Evolutionary conservation across 2,113 vertebrate species (phyloP), one percentile per base, ranked within the genome.

Genomic region (Neopipo cinnamomea): DNA sequence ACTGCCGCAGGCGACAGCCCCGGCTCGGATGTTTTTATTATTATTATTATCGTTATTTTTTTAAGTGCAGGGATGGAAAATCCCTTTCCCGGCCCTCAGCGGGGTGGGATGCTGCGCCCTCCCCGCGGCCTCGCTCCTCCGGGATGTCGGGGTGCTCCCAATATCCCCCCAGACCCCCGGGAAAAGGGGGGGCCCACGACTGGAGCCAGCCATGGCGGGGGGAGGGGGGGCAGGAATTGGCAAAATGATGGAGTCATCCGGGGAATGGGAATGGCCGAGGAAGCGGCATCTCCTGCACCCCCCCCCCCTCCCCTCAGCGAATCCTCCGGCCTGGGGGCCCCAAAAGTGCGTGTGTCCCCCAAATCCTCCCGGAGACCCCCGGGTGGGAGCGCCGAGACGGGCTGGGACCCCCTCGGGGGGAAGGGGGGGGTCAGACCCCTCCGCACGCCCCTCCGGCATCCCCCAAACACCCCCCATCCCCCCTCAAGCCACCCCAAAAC

Each of bases 191-290:
- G 42, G 22, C 11, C 16, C 23, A 15, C 2, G 33, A 12, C 17
- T 31, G 62, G 73, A 70, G 22, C 5, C 35, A 59, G 33, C 3
- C 14, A 5, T 3, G 44, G 71, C 8, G 2, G 19, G 55, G 12
- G 15, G 35, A 14, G 61, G 52, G 7, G 14, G 41, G 35, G 59
- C 53, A 59, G 49, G 84, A 89, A 93, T 68, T 81, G 74, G 39
- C 75, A 89, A 39, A 81, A 95, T 88, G 94, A 93, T 81, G 88
- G 91, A 93, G 84, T 88, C 94, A 95, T 95, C 88, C 91, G 94
- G 94, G 94, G 88, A 95, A 93, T 77, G 71, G 39, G 71, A 83
- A 87, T 59, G 85, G 76, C 90, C 47, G 86, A 88, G 91, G 67
- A 79, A 87, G 82, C 55, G 14, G 47, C 47, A 24, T 52, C 33